A percentile compares a stretch with the other conserved stretches of the same genome.
Evolutionary conservation across 2,113 vertebrate genomes (phyloP).

Genomic region (Syngnathus typhle): DNA sequence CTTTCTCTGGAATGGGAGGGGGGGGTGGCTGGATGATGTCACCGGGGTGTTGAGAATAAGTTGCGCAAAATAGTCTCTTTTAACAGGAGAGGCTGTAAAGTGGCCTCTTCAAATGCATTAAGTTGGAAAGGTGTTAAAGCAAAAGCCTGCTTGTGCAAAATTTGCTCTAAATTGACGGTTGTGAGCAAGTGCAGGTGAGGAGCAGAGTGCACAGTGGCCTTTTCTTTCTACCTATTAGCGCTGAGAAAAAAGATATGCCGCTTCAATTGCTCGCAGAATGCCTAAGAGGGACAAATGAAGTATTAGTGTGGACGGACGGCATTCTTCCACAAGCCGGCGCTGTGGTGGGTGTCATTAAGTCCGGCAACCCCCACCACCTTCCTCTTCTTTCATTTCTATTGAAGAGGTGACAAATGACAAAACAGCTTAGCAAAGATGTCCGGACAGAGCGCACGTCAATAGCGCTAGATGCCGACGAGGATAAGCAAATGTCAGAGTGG

Average conservation of each 20-base stretch:
- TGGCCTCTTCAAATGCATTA: constrained; percentile 63
- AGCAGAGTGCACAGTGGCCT: constrained; percentile 29
- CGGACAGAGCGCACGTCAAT: constrained; percentile 62
- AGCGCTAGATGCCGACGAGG: constrained; percentile 56
- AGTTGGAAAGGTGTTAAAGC: constrained; percentile 57
- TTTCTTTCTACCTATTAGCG: constrained; percentile 30
- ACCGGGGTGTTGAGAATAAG: constrained; percentile 28
- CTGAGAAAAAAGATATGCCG: constrained; percentile 27
- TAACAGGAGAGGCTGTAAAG: constrained; percentile 46
- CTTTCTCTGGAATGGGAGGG: background rate
- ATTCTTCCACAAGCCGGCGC: constrained; percentile 13
- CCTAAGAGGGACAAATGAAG: constrained; percentile 31
- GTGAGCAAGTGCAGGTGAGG: constrained; percentile 36
- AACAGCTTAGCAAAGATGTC: constrained; percentile 68
- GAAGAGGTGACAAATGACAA: constrained; percentile 69
- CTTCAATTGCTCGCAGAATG: constrained; percentile 34
- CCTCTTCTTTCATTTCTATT: constrained; percentile 48
- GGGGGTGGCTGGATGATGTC: background rate
- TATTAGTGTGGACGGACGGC: background rate
- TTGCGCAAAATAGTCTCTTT: constrained; percentile 48
- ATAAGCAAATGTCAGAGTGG: constrained; percentile 71
- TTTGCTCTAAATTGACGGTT: constrained; percentile 52
- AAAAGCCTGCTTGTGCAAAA: constrained; percentile 45
- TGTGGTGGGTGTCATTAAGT: constrained; percentile 50
- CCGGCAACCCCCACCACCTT: constrained; percentile 23